A percentile compares a stretch with the other conserved stretches of the same genome.
Evolutionary conservation across 2,113 vertebrate genomes (phyloP).

Genomic region (Bagarius yarrelli): DNA sequence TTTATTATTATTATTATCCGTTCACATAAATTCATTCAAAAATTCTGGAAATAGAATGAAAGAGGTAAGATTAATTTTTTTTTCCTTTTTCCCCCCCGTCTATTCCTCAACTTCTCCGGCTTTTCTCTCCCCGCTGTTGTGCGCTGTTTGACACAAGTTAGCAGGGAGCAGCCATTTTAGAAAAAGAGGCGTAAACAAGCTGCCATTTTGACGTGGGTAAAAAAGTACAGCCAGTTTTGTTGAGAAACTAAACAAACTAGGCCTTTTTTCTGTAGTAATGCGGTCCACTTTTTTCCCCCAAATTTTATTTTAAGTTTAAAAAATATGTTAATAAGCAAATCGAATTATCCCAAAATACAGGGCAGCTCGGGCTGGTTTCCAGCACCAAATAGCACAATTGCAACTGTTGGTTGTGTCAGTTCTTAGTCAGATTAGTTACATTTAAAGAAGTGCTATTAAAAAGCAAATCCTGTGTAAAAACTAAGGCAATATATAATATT

Average conservation of each 20-base stretch:
- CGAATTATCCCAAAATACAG: too few species aligned
- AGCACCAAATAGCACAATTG: not conserved
- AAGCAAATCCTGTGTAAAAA: not conserved
- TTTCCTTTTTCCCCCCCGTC: not conserved
- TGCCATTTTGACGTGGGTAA: slow-evolving; percentile 39
- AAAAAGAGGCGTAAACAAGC: slow-evolving; percentile 28
- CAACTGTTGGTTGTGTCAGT: not conserved
- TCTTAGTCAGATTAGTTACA: not conserved
- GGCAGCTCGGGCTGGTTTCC: not conserved
- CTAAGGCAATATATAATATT: too few species aligned
- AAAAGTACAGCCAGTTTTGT: not conserved
- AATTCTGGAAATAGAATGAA: slow-evolving; percentile 10
- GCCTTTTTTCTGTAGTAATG: not conserved
- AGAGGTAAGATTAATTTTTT: not conserved
- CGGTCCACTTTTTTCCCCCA: not conserved
- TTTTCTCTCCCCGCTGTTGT: slow-evolving; percentile 1
- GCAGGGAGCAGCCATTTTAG: slow-evolving; percentile 49
- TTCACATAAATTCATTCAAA: not conserved
- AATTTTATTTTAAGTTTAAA: not conserved
- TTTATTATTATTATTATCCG: not conserved
- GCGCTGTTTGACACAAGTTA: slow-evolving; percentile 25
- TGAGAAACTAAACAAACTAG: not conserved
- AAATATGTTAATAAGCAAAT: not conserved
- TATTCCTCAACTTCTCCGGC: not conserved
- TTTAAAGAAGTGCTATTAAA: not conserved